phyloP scores from a whole-genome alignment of 2,888 invertebrate genomes.

The Agriopis aurantiaria region DNA sequence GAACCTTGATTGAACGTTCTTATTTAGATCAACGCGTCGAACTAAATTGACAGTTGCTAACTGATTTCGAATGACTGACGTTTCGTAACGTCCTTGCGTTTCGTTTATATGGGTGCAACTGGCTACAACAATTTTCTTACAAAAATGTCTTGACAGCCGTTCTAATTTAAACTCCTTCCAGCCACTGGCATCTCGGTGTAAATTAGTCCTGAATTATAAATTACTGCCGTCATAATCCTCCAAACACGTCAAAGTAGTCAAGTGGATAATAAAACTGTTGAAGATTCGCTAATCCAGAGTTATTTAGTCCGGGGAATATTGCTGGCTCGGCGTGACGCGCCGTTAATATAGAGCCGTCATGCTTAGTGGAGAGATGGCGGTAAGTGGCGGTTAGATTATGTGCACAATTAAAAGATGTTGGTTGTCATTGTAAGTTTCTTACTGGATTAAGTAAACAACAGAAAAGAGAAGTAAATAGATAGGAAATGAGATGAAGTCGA shows the following conservation, averaged over 20 bases:
- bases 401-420: not conserved
- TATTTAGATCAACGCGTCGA: too few relatives aligned
- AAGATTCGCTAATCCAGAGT: constrained; percentile 54
- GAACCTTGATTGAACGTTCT: too few relatives aligned
- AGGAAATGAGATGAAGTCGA: too few relatives aligned
- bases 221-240: constrained; percentile 16
- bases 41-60: too few relatives aligned
- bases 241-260: constrained; percentile 44
- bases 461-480: too few relatives aligned
- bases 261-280: constrained; percentile 55
- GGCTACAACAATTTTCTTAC: too few relatives aligned
- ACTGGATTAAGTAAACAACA: not conserved
- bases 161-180: too few relatives aligned
- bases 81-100: too few relatives aligned
- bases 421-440: not conserved
- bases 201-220: not conserved
- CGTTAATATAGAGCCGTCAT: constrained; percentile 54
- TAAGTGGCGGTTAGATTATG: not conserved
- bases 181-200: too few relatives aligned
- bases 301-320: constrained; percentile 61
- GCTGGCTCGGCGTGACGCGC: constrained; percentile 52
- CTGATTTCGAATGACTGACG: too few relatives aligned
- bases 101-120: too few relatives aligned
- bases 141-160: too few relatives aligned
- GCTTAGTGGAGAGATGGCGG: constrained; percentile 26